Base-by-base conservation (phyloP, 2,113 vertebrate genomes). In the Chauna torquata region DNA sequence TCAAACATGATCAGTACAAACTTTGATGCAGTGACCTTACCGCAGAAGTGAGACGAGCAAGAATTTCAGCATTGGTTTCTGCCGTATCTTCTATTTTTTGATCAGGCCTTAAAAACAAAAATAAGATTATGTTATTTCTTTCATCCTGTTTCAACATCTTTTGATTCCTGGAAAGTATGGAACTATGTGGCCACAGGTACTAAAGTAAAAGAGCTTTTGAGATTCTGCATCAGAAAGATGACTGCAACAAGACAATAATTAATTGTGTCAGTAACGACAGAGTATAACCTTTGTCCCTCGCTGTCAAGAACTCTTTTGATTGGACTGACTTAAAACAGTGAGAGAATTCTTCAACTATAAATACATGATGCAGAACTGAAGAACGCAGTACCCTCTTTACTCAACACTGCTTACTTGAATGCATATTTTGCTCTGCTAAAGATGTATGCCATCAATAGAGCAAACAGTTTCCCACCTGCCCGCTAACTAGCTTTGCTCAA, bases 11-110 rank as follows among this genome's bases (percentile, higher is more conserved):
- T 82, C 82, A 94, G 69, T 74, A 82, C 62, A 83, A 93, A 82
- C 59, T 71, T 71, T 92, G 94, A 94, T 83, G 75, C 18, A 81
- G 62, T 68, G 94, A 86, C 82, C 98, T 98, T 98, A 99, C 99
- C 97, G 99, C 99, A 93, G 99, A 99, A 14, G 99, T 99, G 62
- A 99, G 99, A 52, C 99, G 98, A 96, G 99, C 99, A 22, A 99
- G 99, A 91, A 99, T 99, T 98, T 99, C 99, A 90, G 98, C 98
- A 89, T 98, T 99, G 94, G 99, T 98, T 97, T 99, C 99, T 91
- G 98, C 96, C 9, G 97, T 85, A 97, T 99, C 97, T 98, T 99
- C 97, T 94, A 99, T 96, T 98, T 98, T 99, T 98, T 99, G 97
- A 98, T 98, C 97, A 98, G 99, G 98, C 97, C 99, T 99, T 95